Percentiles rank a stretch among this genome's conserved stretches.
Evolutionary conservation across 2,113 vertebrate species (phyloP).

Genomic region (Sarotherodon lohbergeri): DNA sequence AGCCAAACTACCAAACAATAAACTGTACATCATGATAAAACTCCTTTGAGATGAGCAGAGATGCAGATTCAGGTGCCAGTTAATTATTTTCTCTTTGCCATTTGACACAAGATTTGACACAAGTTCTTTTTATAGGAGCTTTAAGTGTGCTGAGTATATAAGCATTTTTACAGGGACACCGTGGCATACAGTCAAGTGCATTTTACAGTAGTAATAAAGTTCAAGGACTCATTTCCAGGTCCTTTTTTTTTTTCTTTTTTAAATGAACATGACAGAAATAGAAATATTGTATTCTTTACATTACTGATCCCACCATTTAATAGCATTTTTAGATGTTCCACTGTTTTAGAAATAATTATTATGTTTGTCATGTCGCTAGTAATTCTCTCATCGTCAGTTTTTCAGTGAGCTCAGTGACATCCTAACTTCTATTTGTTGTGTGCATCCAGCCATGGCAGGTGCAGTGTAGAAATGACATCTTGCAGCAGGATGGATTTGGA

Average conservation of each 20-base stretch:
- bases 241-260: background rate
- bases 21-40: background rate
- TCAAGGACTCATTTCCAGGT: background rate
- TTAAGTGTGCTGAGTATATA: background rate
- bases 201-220: background rate
- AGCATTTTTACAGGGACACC: background rate
- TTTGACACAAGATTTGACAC: background rate
- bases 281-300: background rate
- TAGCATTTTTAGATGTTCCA: background rate
- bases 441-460: background rate
- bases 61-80: background rate
- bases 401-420: background rate
- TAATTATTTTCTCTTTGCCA: background rate
- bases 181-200: background rate
- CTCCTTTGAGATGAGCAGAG: background rate
- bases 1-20: background rate
- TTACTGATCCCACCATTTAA: background rate
- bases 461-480: background rate
- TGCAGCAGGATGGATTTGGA: constrained; percentile 2
- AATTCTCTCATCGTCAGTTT: background rate
- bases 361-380: background rate
- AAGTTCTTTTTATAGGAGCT: background rate
- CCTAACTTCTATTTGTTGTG: constrained; percentile 11
- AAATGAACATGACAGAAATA: background rate
- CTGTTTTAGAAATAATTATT: background rate